These are phyloP conservation scores for Laterallus jamaicensis DNA, from an alignment of 2,113 vertebrate genomes.

Conservation along the genomic window DNA sequence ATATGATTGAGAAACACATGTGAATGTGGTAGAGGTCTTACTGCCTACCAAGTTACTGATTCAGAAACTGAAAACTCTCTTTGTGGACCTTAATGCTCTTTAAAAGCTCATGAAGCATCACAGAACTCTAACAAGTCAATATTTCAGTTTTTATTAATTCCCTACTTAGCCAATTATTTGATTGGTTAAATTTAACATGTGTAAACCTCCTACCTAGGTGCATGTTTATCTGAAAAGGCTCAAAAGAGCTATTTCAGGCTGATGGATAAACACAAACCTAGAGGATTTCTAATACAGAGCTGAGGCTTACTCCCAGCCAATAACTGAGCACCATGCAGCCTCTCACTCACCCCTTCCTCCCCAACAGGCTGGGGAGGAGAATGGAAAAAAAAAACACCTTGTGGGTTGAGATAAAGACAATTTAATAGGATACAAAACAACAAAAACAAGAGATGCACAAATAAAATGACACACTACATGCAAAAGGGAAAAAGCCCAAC, in stretches of 20 bases:
- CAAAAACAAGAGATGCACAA: too few species aligned
- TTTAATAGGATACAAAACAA: too few species aligned
- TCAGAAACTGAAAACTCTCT: background rate
- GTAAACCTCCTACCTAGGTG: background rate
- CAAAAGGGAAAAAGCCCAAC: too few species aligned
- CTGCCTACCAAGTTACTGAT: background rate
- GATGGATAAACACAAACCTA: background rate
- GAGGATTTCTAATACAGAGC: background rate
- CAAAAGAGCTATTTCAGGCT: background rate
- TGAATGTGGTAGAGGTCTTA: background rate
- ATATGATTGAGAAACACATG: background rate
- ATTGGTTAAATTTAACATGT: background rate
- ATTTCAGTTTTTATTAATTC: background rate
- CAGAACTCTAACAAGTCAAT: background rate
- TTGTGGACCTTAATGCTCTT: background rate
- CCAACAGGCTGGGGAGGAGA: too few species aligned
- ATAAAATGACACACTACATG: too few species aligned
- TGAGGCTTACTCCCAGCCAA: too few species aligned
- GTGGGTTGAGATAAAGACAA: too few species aligned
- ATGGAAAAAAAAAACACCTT: too few species aligned
- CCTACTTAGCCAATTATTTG: background rate
- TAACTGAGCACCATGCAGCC: too few species aligned
- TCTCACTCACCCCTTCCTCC: too few species aligned
- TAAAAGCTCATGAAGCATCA: background rate
- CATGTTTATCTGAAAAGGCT: background rate